Base-by-base conservation (phyloP, 2,888 invertebrate species). In the Leucophora obtusa region DNA sequence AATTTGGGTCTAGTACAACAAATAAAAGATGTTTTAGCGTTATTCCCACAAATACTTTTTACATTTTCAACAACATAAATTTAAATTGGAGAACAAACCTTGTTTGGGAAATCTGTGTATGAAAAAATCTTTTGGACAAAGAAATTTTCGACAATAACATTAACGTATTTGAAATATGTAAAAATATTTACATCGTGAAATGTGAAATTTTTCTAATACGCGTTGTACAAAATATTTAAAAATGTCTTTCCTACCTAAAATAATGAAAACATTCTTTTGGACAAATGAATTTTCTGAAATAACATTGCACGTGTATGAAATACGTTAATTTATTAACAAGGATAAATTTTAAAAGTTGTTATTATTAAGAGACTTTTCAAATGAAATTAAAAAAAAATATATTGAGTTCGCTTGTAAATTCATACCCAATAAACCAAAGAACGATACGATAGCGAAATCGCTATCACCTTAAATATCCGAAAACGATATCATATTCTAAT, bases 21-120 rank as follows among this genome's bases (percentile, higher is more conserved):
- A 54, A 60, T 68, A 14, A 81, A 78, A 51, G 71, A 75, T 5
- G 71, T 83, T 59, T 82, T 83, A 51, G 47, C 79, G 11, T 43
- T 70, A 53, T 69, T 84, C 62, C 84, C 84, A 17, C 83, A 83
- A 79, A 83, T 84, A 15, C 15, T 79, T 35, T 74, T 83, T 10
- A 83, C 83, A 62, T 70, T 83, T 70, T 62, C 82, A 35, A 83
- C 77, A 51, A 60, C 65, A 9, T 81, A 81, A 60, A 59, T 50
- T 56, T 15, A 2, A 53, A 38, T 69, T 70, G 14, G 28, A 38
- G 14, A 11, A 11, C 38, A 11, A 38, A 38, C 11, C 14, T 11
- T 38, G 8, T 38, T 38, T 38, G 1, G 1, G 11, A 38, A 38
- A 38, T 6, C 6, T 28, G 7, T 28, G 6, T 28, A 4, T 28